These are phyloP conservation scores for Serripes groenlandicus DNA, from an alignment of 2,888 invertebrate species.

Conservation along the genomic window DNA sequence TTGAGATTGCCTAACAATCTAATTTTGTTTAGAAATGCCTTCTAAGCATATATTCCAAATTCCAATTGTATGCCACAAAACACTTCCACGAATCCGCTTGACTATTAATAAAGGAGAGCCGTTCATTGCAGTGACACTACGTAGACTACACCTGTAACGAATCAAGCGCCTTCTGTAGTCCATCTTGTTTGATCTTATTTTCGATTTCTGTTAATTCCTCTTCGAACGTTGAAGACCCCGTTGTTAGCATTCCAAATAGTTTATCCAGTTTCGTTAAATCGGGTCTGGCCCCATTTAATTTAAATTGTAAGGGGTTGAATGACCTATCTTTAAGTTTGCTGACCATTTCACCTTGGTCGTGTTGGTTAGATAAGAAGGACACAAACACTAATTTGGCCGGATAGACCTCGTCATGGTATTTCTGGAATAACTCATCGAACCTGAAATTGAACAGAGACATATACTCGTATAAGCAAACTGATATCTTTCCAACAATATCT, in stretches of 20 bases:
- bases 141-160: slow-evolving; percentile 15
- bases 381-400: slow-evolving; percentile 85
- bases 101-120: too few species aligned
- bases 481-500: too few species aligned
- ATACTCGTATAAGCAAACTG: too few species aligned
- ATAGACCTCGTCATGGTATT: slow-evolving; percentile 84
- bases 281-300: slow-evolving; percentile 81
- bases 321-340: slow-evolving; percentile 70
- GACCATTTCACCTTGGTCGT: slow-evolving; percentile 83
- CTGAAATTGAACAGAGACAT: slow-evolving; percentile 74
- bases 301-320: slow-evolving; percentile 81
- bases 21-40: too few species aligned
- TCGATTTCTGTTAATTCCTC: slow-evolving; percentile 75
- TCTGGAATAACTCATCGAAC: slow-evolving; percentile 82
- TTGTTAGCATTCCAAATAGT: slow-evolving; percentile 83
- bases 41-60: too few species aligned
- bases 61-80: too few species aligned
- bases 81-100: too few species aligned
- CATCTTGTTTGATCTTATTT: slow-evolving; percentile 65
- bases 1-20: too few species aligned
- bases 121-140: too few species aligned
- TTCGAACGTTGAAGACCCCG: slow-evolving; percentile 77
- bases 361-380: slow-evolving; percentile 84
- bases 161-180: slow-evolving; percentile 67
- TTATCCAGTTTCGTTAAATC: slow-evolving; percentile 86